These are phyloP conservation scores for Diacarnus erythraeanus DNA, from an alignment of 37 sponge, comb jelly and placozoan species.

Conservation along the genomic window DNA sequence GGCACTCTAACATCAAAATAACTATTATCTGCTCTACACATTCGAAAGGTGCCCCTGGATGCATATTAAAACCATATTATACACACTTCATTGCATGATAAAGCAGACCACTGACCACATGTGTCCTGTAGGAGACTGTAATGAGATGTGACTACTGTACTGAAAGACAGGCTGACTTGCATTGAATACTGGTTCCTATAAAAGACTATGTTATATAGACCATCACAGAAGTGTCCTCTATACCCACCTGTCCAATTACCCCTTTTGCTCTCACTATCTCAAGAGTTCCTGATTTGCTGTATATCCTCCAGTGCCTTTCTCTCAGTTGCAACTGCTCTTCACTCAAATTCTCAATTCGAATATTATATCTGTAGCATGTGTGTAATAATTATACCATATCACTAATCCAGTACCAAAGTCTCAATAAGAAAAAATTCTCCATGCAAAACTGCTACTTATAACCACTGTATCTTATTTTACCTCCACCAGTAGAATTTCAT, in stretches of 20 bases:
- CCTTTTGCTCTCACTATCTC: slow-evolving; percentile 92
- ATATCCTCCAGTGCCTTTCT: slow-evolving; percentile 91
- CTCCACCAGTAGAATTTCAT: slow-evolving; percentile 12
- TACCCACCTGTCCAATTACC: slow-evolving; percentile 89
- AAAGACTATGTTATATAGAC: background rate
- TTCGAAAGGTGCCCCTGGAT: slow-evolving; percentile 89
- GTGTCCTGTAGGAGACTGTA: slow-evolving; percentile 81
- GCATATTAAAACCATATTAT: no score
- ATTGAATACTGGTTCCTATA: slow-evolving; percentile 84
- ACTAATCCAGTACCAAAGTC: background rate
- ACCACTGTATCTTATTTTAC: background rate
- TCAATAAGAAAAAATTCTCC: background rate
- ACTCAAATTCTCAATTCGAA: slow-evolving; percentile 88
- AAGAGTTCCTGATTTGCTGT: slow-evolving; percentile 67
- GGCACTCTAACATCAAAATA: slow-evolving; percentile 87
- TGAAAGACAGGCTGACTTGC: slow-evolving; percentile 84
- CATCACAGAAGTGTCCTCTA: background rate
- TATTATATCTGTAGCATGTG: slow-evolving; percentile 62
- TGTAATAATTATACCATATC: background rate
- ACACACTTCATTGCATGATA: background rate
- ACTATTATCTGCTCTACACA: slow-evolving; percentile 78
- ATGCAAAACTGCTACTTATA: background rate
- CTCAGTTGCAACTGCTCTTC: slow-evolving; percentile 73
- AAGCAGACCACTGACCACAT: slow-evolving; percentile 88
- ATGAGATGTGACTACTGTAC: slow-evolving; percentile 91